Evolutionary conservation across 2,113 vertebrate genomes (phyloP), one percentile per base, ranked within the genome.

Genomic region (Cyprinodon brontotheroides): DNA sequence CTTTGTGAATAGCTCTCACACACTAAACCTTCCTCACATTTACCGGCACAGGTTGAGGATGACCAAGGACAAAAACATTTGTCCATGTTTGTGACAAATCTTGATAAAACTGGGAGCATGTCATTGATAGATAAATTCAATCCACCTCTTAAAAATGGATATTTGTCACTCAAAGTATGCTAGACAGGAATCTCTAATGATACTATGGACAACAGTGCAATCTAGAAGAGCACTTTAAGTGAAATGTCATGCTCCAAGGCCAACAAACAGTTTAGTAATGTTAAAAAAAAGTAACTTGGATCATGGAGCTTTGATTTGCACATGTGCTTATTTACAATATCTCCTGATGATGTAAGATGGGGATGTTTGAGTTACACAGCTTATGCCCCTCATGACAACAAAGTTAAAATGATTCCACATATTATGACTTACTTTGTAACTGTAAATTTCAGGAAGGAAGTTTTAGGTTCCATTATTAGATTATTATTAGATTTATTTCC

Each of bases 41-140:
- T 73, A 48, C n/a, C 47, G 29, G 20, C 41, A 62, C 40, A 38
- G 41, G 79, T 69, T 15, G 20, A 63, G 17, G 50, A 76, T 43
- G 22, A 20, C 70, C 45, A 87, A 88, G 84, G 74, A 84, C 74
- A 86, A 75, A 81, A 64, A 72, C 59, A 57, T 85, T 81, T 73
- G 62, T 72, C 61, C 47, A 72, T 65, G 53, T 43, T n/a, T 81
- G 68, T 72, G 68, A 76, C 50, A 77, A 77, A 14, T 72, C 63
- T 67, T 74, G 73, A 70, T 40, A 61, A 72, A 75, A 79, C 69
- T 48, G 37, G 29, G 67, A 48, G 74, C 82, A 81, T 79, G 73
- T 75, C 82, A 85, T 40, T 74, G 74, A 84, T 79, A 80, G 68
- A 80, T 65, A 80, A 86, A 78, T 66, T 63, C 65, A 78, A 20